Conservation (phyloP, 2,113 vertebrate genomes). For the Bettongia penicillata region DNA sequence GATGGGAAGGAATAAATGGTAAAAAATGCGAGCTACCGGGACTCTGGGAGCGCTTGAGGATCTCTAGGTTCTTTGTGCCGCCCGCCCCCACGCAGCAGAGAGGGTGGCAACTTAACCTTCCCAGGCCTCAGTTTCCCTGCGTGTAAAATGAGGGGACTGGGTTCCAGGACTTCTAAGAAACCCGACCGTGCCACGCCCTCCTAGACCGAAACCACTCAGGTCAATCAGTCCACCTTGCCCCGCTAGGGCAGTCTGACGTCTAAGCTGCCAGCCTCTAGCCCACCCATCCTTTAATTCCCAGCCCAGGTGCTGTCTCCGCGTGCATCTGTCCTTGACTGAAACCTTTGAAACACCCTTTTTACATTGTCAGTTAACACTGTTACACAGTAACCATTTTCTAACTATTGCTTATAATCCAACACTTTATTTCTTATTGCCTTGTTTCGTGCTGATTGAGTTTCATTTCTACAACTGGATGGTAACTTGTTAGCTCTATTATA, state of each 20-base stretch:
- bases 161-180: background rate
- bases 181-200: background rate
- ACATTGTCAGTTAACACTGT: background rate
- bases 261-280: background rate
- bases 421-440: background rate
- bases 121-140: background rate
- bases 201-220: background rate
- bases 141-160: background rate
- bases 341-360: background rate
- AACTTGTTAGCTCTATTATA: too few species aligned
- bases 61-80: background rate
- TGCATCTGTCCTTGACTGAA: background rate
- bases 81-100: too few species aligned
- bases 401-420: background rate
- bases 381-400: background rate
- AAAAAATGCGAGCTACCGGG: background rate
- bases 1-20: background rate
- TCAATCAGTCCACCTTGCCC: background rate
- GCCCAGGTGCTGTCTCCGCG: background rate
- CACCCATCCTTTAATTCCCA: background rate
- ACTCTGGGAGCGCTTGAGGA: background rate
- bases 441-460: background rate
- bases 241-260: background rate
- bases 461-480: background rate
- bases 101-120: background rate